Evolutionary conservation across 2,113 vertebrate species (phyloP).

Genomic region (Sprattus sprattus): DNA sequence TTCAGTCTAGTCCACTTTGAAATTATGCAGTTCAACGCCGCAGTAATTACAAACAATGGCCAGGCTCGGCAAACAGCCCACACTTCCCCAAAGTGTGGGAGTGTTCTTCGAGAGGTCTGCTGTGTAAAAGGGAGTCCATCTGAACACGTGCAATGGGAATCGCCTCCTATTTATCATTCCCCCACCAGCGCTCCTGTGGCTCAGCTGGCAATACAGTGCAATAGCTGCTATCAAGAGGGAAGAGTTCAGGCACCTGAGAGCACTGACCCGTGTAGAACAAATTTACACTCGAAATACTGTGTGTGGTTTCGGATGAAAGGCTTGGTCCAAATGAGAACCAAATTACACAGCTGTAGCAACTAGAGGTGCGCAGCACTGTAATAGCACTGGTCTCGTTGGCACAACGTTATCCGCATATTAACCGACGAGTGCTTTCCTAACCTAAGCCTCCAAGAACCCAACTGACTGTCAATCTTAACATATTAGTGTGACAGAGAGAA

Average conservation of each 20-base stretch:
- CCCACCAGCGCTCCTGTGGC: not conserved
- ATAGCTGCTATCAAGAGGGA: not conserved
- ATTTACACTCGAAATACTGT: not conserved
- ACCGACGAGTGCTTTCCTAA: not conserved
- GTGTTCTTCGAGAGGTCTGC: not conserved
- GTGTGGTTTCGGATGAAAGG: constrained; percentile 11
- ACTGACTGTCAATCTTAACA: not conserved
- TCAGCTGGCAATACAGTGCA: not conserved
- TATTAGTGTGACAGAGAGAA: not conserved
- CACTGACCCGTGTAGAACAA: not conserved
- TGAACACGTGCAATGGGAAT: not conserved
- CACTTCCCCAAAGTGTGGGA: constrained; percentile 32
- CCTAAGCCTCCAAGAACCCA: not conserved
- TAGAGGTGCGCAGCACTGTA: not conserved
- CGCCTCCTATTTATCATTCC: not conserved
- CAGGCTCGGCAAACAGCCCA: constrained; percentile 21
- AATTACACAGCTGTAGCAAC: not conserved
- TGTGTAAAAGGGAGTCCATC: not conserved
- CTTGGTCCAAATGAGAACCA: not conserved
- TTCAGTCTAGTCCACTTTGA: constrained; percentile 39
- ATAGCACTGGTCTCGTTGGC: too few relatives aligned
- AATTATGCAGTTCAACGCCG: constrained; percentile 43
- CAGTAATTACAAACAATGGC: constrained; percentile 40
- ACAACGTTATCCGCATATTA: too few relatives aligned
- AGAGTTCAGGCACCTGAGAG: not conserved